phyloP scores from a whole-genome alignment of 2,113 vertebrate genomes.

The Polypterus senegalus region DNA sequence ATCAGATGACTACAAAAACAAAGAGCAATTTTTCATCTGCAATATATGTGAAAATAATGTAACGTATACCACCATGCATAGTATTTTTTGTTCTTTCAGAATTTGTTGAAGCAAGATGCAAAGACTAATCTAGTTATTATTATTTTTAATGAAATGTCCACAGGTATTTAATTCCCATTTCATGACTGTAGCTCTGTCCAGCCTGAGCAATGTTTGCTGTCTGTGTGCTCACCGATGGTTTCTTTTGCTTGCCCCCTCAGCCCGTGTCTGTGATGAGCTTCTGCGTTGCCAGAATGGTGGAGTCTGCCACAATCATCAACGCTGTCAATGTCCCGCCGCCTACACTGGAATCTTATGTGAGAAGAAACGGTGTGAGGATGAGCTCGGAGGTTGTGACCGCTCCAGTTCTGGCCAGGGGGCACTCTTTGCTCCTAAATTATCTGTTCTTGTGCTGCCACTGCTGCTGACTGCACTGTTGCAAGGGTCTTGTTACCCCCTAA shows the following conservation, averaged over 20 bases:
- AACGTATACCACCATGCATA: too few relatives aligned
- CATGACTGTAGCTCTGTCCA: too few relatives aligned
- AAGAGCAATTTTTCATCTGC: too few relatives aligned
- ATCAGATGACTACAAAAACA: too few relatives aligned
- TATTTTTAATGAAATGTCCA: too few relatives aligned
- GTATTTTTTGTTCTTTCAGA: too few relatives aligned
- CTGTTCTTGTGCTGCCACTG: conserved; percentile 21
- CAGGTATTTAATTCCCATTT: too few relatives aligned
- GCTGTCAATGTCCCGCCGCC: conserved; percentile 67
- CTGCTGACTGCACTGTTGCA: conserved; percentile 44
- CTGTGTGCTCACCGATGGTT: background rate
- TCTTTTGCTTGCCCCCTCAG: conserved; percentile 48
- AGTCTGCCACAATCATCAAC: conserved; percentile 71
- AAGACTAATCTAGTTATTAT: too few relatives aligned
- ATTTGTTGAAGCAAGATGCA: too few relatives aligned
- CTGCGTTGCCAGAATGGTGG: conserved; percentile 93
- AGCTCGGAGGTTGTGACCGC: conserved; percentile 60
- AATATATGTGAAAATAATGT: too few relatives aligned
- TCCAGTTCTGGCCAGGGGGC: conserved; percentile 36
- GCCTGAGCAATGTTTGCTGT: too few relatives aligned
- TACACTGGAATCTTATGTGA: conserved; percentile 83
- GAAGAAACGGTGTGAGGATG: conserved; percentile 64
- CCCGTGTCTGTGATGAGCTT: conserved; percentile 87
- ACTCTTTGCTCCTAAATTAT: conserved; percentile 6
- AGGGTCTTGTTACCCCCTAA: conserved; percentile 24